These are phyloP conservation scores for Clinocottus analis DNA, from an alignment of 2,113 vertebrate species.

Conservation along the genomic window DNA sequence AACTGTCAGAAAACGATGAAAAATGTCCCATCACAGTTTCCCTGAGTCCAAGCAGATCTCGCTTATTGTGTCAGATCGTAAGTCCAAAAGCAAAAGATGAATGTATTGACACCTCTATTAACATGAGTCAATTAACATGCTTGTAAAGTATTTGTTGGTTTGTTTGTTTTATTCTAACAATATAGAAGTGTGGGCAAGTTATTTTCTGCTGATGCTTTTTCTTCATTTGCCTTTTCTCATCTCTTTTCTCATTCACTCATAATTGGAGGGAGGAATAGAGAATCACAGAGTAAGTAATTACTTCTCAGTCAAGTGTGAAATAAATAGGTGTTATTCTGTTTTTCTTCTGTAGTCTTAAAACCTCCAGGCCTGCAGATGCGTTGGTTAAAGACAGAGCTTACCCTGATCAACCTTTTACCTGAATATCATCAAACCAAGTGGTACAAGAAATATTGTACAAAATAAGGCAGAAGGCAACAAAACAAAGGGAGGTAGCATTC, in stretches of 20 bases:
- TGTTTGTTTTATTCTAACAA: not conserved
- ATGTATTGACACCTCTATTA: not conserved
- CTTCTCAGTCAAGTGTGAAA: conserved; percentile 6
- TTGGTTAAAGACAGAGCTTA: not conserved
- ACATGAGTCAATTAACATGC: not conserved
- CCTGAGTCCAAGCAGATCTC: not conserved
- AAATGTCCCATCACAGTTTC: not conserved
- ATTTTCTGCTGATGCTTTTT: not conserved
- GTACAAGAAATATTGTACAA: not conserved
- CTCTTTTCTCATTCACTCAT: not conserved
- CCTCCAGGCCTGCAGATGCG: not conserved
- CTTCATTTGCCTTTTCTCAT: not conserved
- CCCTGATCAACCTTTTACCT: not conserved
- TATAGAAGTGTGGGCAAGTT: too few species aligned
- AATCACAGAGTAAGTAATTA: not conserved
- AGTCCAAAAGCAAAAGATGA: not conserved
- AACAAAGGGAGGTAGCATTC: not conserved
- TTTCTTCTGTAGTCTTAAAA: not conserved
- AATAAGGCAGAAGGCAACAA: not conserved
- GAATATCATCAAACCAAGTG: not conserved
- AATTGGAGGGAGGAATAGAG: not conserved
- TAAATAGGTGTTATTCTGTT: not conserved
- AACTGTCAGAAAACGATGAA: not conserved
- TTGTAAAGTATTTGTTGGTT: not conserved
- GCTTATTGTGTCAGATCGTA: not conserved